Evolutionary conservation across 2,113 vertebrate species (phyloP), one percentile per base, ranked within the genome.

Genomic region (Spea bombifrons): DNA sequence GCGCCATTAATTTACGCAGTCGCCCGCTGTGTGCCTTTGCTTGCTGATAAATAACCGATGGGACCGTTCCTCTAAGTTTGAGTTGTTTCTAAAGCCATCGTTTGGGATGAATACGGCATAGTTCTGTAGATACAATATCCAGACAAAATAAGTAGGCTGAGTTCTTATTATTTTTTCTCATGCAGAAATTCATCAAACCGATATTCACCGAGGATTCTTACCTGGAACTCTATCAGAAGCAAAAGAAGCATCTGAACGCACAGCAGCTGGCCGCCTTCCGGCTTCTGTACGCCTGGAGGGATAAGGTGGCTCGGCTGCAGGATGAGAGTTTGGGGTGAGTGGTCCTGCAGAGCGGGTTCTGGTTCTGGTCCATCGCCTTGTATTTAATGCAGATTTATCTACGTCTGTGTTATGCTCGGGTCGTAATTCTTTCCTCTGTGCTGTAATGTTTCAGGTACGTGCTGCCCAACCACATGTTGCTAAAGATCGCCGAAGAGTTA

Each of bases 311-410:
- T 0, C 92, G 97, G 5, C 89, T 91, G 76, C 95, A 99, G 81
- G 97, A 99, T 0, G 97, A 99, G 89, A 99, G 97, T 83, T 96
- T 94, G 0, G 97, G 97, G 97, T 99, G 88, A 83, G 86, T n/a
- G 61, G 3, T 7, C 10, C 4, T 6, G 4, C 7, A 10, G 8
- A 30, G 30, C 8, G 16, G 45, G 0, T 2, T 13, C 7, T 15
- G 9, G 9, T 6, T 9, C n/a, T 48, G n/a, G 5, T 5, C 17
- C 16, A 0, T 50, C 12, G 55, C 12, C 55, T 12, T 9, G 55
- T 13, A 4, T 59, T 9, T 4, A 5, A 7, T 46, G n/a, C 55
- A 59, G 55, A 59, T 57, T 7, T 61, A 4, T 48, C 50, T 16
- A 49, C 0, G 5, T n/a, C 12, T n/a, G 10, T n/a, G 48, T 64